A percentile compares a stretch with the other conserved stretches of the same genome.
Evolutionary conservation across 2,113 vertebrate genomes (phyloP).

Genomic region (Chrysemys picta): DNA sequence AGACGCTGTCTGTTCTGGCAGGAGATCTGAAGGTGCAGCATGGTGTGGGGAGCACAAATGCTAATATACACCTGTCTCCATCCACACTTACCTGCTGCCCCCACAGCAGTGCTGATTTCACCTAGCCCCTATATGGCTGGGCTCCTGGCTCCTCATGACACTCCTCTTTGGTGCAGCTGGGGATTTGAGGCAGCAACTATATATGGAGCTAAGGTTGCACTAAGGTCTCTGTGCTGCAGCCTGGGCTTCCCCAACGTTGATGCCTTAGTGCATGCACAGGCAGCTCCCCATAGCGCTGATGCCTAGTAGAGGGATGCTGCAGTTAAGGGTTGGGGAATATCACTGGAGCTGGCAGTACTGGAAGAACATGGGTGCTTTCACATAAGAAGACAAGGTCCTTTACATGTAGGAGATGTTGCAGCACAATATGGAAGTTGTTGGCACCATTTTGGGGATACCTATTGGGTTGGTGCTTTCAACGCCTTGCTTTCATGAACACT

Average conservation of each 20-base stretch:
- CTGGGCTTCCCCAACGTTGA: too few species aligned
- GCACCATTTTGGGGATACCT: not conserved
- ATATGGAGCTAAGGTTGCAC: not conserved
- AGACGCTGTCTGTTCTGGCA: not conserved
- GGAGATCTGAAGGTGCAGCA: not conserved
- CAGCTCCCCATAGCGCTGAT: not conserved
- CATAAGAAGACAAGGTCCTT: not conserved
- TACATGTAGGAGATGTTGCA: fast-evolving
- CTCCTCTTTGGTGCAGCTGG: not conserved
- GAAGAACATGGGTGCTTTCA: not conserved
- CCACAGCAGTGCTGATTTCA: not conserved
- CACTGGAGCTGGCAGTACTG: not conserved
- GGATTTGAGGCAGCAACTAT: not conserved
- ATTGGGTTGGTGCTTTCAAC: not conserved
- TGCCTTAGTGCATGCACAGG: too few species aligned
- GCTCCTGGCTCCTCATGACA: not conserved
- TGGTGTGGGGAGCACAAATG: not conserved
- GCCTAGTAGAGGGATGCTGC: not conserved
- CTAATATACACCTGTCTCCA: not conserved
- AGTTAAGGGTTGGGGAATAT: not conserved
- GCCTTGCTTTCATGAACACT: not conserved
- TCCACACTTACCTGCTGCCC: not conserved
- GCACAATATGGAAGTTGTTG: not conserved
- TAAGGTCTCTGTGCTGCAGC: not conserved
- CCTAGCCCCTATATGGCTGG: fast-evolving